Evolutionary conservation across 2,888 invertebrate species (phyloP), one percentile per base, ranked within the genome.

Genomic region (Dusona sp.): DNA sequence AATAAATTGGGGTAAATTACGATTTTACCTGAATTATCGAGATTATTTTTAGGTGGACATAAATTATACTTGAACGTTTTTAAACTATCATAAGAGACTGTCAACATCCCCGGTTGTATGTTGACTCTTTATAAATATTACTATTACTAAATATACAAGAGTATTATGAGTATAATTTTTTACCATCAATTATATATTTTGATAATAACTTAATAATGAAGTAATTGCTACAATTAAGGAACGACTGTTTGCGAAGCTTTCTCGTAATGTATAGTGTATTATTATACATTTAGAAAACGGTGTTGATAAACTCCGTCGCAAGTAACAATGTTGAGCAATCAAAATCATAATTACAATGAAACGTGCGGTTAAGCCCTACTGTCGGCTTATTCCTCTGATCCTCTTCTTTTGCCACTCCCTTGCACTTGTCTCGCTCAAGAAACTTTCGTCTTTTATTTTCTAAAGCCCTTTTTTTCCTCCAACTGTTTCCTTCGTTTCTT

Each of bases 311-410:
- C 25, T 25, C 33, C 33, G 42, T 48, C 25, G 48, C 25, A 48
- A 48, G 48, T 61, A 72, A 80, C 45, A 51, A 81, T 51, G 72
- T 81, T 65, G 73, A 74, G 45, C 64, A 73, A 42, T 64, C 45
- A 33, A 61, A 64, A 57, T 73, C 54, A 78, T 79, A 82, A 82
- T 85, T 74, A 70, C 67, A 61, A 61, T 65, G 67, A 70, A 68
- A 82, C 74, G 67, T 70, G 67, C 48, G 19, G 67, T 67, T 8
- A 57, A 51, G n/a, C 79, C 19, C 51, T 38, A 29, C 33, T 70
- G 85, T 85, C 85, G 85, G 85, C 85, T 38, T 68, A 61, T 54
- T 78, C 67, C 79, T 85, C 78, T 85, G 82, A 85, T 85, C 85
- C 79, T 79, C 61, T 70, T 48, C 38, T n/a, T 42, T 67, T 25